Evolutionary conservation across 2,888 invertebrate genomes (phyloP), one percentile per base, ranked within the genome.

Genomic region (Sarcophaga subvicina): DNA sequence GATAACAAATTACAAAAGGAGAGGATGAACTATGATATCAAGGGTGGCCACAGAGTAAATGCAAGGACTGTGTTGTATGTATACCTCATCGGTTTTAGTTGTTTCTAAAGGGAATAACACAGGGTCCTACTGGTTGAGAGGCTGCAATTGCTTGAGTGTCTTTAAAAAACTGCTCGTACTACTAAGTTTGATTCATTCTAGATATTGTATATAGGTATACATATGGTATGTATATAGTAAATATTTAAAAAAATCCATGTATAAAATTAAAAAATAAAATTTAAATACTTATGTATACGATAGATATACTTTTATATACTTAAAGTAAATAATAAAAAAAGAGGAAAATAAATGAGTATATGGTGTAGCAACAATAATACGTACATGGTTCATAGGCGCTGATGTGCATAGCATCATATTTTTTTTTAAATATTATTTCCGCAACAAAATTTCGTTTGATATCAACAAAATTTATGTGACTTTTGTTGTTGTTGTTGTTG

Each of bases 321-420:
- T 66, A 37, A 37, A 37, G 1, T 54, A 64, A n/a, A 70, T 20
- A 63, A 27, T 64, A 89, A 22, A 60, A 67, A 73, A 73, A 27
- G 72, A n/a, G 47, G 72, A 66, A 27, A 63, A 69, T n/a, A 72
- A 84, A 82, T 47, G 20, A 37, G 5, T 54, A 76, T 76, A 66
- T 14, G 72, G 85, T 78, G 72, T n/a, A 0, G 10, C 11, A 62
- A 62, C 17, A 4, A 17, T 45, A 14, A 90, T 93, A 92, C 92
- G 91, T 93, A 92, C 92, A 92, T 93, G 91, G 90, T 90, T 92
- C 91, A 90, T 92, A 92, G 92, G 89, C 91, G 92, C 92, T 93
- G 92, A 92, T 93, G 93, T 92, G 92, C 92, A 92, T 92, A 92
- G 91, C 92, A 92, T 92, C 92, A 93, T 92, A 92, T 91, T 86